A percentile compares a stretch with the other conserved stretches of the same genome.
These are phyloP conservation scores for Acinonyx jubatus DNA, from an alignment of 2,113 vertebrate species.

Conservation along the genomic window DNA sequence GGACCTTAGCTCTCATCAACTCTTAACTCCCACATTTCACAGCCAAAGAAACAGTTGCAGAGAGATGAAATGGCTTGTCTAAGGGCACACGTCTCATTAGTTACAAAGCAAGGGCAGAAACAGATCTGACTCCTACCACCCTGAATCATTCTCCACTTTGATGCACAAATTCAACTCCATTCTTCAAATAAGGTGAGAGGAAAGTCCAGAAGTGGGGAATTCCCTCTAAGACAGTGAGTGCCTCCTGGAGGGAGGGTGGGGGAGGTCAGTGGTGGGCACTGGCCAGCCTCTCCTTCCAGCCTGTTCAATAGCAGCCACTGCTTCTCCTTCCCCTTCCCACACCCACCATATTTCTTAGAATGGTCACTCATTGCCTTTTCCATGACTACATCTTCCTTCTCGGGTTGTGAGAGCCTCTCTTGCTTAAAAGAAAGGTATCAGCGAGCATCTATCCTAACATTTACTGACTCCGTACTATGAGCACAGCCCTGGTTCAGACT, in stretches of 20 bases:
- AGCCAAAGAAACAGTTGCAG: not conserved
- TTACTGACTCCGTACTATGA: rapidly evolving
- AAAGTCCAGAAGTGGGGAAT: not conserved
- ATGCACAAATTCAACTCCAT: not conserved
- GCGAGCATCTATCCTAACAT: not conserved
- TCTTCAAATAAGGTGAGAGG: not conserved
- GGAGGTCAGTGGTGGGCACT: rapidly evolving
- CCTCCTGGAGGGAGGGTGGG: not conserved
- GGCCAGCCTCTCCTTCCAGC: no score
- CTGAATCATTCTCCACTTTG: not conserved
- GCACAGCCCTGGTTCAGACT: not conserved
- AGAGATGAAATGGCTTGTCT: not conserved
- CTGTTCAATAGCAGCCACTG: rapidly evolving
- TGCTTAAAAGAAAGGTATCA: no score
- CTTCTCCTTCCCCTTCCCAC: not conserved
- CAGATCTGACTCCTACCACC: not conserved
- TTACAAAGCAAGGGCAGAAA: not conserved
- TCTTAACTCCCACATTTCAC: not conserved
- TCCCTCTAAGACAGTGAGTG: not conserved
- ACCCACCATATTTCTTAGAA: not conserved
- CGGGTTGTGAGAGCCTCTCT: not conserved
- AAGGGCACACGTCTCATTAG: not conserved
- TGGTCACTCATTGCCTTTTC: not conserved
- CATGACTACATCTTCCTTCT: not conserved
- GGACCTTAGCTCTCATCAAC: not conserved